Conservation (phyloP, 2,113 vertebrate species). For the Lasiurus cinereus region DNA sequence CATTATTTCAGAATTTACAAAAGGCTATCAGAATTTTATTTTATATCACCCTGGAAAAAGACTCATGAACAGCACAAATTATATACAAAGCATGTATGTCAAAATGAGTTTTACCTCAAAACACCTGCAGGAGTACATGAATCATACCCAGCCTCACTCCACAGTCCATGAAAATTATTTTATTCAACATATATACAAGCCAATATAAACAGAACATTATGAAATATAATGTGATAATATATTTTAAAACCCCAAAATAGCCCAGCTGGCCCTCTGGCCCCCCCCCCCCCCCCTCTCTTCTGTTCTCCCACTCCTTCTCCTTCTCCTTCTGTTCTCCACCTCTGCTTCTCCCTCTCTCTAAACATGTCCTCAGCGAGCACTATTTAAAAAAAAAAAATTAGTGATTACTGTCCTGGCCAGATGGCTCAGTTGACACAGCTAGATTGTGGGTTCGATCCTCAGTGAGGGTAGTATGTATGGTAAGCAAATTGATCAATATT, state of each 20-base stretch:
- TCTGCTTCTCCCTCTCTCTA: no score
- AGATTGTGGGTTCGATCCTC: background rate
- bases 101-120: slow-evolving; percentile 71
- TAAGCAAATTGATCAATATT: background rate
- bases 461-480: background rate
- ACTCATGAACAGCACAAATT: slow-evolving; percentile 48
- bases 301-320: no score
- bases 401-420: background rate
- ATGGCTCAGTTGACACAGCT: background rate
- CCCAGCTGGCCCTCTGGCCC: no score
- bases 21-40: slow-evolving; percentile 66
- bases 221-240: slow-evolving; percentile 11
- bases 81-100: slow-evolving; percentile 25
- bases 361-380: no score
- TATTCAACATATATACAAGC: background rate
- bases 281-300: no score
- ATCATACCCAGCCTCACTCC: background rate
- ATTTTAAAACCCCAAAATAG: slow-evolving; percentile 29
- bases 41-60: slow-evolving; percentile 63
- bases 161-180: slow-evolving; percentile 5
- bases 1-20: slow-evolving; percentile 77
- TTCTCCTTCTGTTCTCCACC: no score
- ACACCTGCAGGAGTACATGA: background rate
- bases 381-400: background rate
- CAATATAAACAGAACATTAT: slow-evolving; percentile 34